phyloP scores from a whole-genome alignment of 2,797 vertebrate species.

The Monodelphis domestica region DNA sequence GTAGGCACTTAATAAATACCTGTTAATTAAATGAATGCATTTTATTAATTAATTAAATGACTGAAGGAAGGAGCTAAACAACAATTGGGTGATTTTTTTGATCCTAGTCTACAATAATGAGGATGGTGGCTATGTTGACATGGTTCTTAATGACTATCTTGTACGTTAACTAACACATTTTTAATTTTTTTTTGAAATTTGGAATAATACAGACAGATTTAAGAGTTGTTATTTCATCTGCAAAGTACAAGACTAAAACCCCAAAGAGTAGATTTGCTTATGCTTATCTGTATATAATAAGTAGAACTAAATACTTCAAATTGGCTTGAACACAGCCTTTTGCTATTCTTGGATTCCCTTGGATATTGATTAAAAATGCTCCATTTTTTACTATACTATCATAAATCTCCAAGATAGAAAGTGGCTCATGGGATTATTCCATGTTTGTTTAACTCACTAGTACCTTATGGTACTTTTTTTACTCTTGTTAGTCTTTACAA shows the following conservation, averaged over 20 bases:
- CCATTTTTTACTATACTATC: conserved; percentile 72
- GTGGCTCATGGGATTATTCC: conserved; percentile 69
- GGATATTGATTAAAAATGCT: conserved; percentile 77
- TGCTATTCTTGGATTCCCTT: conserved; percentile 77
- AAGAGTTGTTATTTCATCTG: not conserved
- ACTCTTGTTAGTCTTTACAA: not conserved
- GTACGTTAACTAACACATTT: not conserved
- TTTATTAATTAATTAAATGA: no score
- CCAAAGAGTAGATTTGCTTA: conserved; percentile 53
- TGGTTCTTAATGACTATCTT: not conserved
- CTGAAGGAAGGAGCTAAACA: not conserved
- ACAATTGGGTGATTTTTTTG: not conserved
- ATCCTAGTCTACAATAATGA: not conserved
- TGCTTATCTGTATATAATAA: conserved; percentile 55
- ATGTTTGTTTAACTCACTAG: not conserved
- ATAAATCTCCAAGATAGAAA: conserved; percentile 75
- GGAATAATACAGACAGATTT: not conserved
- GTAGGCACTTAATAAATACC: not conserved
- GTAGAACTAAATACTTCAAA: conserved; percentile 70
- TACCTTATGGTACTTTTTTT: conserved; percentile 27
- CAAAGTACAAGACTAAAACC: conserved; percentile 19
- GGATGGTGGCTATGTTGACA: not conserved
- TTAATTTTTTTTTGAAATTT: not conserved
- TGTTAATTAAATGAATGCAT: not conserved
- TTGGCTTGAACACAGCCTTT: conserved; percentile 68